Conservation (phyloP, 2,113 vertebrate species). For the Petrocephalus microphthalmus region DNA sequence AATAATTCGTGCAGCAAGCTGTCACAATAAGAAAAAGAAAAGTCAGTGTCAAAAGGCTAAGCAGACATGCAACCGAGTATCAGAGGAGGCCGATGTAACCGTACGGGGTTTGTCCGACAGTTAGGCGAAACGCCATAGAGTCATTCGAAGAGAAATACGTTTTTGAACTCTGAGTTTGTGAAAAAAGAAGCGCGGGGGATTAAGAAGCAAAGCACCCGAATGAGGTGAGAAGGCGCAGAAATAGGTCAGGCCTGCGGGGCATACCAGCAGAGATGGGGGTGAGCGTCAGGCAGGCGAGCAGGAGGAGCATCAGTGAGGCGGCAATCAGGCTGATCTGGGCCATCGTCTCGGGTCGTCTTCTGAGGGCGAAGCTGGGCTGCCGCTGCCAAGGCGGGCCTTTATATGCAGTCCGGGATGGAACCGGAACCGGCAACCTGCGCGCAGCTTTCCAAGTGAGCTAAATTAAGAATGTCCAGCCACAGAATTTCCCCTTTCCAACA, state of each 20-base stretch:
- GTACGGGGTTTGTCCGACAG: too few relatives aligned
- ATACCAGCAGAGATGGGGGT: not conserved
- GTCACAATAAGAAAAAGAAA: not conserved
- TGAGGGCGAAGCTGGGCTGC: not conserved
- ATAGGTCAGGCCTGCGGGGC: not conserved
- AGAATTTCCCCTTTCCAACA: not conserved
- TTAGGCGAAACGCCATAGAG: not conserved
- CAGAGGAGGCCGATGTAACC: not conserved
- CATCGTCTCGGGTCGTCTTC: slow-evolving; percentile 17
- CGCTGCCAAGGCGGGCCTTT: not conserved
- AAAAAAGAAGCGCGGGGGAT: not conserved
- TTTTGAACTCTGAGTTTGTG: not conserved
- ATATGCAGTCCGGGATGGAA: not conserved
- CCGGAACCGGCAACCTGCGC: not conserved
- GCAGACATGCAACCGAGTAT: not conserved
- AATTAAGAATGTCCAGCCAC: not conserved
- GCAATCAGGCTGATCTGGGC: not conserved
- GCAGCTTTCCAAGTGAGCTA: not conserved
- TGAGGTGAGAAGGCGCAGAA: not conserved
- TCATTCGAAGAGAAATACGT: not conserved
- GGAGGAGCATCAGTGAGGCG: not conserved
- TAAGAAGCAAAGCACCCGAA: not conserved
- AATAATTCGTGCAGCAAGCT: slow-evolving; percentile 17
- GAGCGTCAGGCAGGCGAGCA: not conserved
- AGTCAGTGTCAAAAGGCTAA: not conserved